Evolutionary conservation across 1,140 invertebrate genomes (phyloP), one percentile per base, ranked within the genome.

Genomic region (Plectrocnemia conspersa): DNA sequence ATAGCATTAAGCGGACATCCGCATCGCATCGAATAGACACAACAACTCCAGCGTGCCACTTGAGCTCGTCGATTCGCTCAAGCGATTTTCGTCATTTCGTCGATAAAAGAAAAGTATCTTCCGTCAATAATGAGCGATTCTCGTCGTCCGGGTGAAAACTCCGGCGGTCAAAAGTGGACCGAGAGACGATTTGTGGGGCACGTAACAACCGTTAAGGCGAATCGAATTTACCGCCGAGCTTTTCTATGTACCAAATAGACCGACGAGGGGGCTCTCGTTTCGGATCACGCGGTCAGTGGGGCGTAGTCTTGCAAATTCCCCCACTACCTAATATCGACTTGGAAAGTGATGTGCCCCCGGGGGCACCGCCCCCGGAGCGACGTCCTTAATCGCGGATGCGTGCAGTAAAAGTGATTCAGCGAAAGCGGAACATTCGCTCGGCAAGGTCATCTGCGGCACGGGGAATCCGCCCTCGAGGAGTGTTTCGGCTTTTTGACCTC

Each of bases 301-400:
- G 21, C 47, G 47, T 38, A 38, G 38, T 50, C 33, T n/a, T n/a
- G 47, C 47, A 24, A 38, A 50, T 50, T 50, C 47, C 40, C 40
- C 18, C 2, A 7, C 22, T n/a, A n/a, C n/a, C n/a, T n/a, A n/a
- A n/a, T n/a, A n/a, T n/a, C n/a, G n/a, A n/a, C n/a, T n/a, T 33
- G 3, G 47, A 50, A 50, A 50, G 47, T 50, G 47, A 50, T 35
- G 19, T n/a, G 16, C 19, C 21, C n/a, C n/a, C n/a, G n/a, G 47
- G 10, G 15, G 5, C 42, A 9, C 36, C 16, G 18, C 10, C 36
- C 3, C 9, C 19, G 40, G 25, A 18, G 25, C 19, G 19, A 10
- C 38, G 10, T 5, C 40, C 6, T 29, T n/a, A 29, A 29, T 7
- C n/a, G n/a, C 6, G 6, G 6, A n/a, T 29, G n/a, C 27, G 27